phyloP scores from a whole-genome alignment of 2,888 invertebrate genomes.

The Dicyrtomina minuta region DNA sequence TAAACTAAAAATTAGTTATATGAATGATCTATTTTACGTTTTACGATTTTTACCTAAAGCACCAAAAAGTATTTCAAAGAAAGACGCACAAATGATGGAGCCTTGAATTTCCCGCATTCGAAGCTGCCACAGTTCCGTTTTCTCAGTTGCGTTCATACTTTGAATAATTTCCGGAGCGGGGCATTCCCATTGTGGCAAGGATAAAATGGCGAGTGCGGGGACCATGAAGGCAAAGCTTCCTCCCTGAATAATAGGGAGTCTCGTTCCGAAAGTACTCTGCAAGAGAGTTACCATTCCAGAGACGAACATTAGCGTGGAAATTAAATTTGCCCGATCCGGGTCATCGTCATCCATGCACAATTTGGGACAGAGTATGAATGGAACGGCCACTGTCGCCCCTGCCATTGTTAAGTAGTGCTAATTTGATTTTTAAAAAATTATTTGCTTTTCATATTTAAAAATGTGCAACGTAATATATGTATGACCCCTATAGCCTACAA shows the following conservation, averaged over 20 bases:
- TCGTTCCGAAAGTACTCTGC: slow-evolving; percentile 73
- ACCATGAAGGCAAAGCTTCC: slow-evolving; percentile 79
- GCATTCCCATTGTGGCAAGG: slow-evolving; percentile 71
- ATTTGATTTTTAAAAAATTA: too few relatives aligned
- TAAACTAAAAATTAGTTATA: too few relatives aligned
- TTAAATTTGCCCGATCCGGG: slow-evolving; percentile 68
- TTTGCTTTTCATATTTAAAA: too few relatives aligned
- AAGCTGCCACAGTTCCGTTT: slow-evolving; percentile 68
- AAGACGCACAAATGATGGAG: slow-evolving; percentile 75
- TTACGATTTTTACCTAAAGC: slow-evolving; percentile 55
- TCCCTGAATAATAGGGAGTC: slow-evolving; percentile 58
- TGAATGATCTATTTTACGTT: neutral
- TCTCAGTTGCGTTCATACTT: slow-evolving; percentile 62
- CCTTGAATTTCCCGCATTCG: slow-evolving; percentile 79
- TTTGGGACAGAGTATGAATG: slow-evolving; percentile 76
- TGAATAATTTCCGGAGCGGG: slow-evolving; percentile 61
- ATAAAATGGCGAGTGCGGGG: slow-evolving; percentile 73
- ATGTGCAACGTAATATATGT: too few relatives aligned
- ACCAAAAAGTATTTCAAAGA: slow-evolving; percentile 74
- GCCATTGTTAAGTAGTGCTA: slow-evolving; percentile 74
- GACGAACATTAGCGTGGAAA: slow-evolving; percentile 80
- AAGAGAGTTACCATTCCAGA: slow-evolving; percentile 74
- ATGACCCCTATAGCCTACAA: too few relatives aligned
- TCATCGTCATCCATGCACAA: slow-evolving; percentile 66
- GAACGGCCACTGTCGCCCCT: slow-evolving; percentile 79